Evolutionary conservation across 2,113 vertebrate genomes (phyloP).

Genomic region (Tor tambroides): DNA sequence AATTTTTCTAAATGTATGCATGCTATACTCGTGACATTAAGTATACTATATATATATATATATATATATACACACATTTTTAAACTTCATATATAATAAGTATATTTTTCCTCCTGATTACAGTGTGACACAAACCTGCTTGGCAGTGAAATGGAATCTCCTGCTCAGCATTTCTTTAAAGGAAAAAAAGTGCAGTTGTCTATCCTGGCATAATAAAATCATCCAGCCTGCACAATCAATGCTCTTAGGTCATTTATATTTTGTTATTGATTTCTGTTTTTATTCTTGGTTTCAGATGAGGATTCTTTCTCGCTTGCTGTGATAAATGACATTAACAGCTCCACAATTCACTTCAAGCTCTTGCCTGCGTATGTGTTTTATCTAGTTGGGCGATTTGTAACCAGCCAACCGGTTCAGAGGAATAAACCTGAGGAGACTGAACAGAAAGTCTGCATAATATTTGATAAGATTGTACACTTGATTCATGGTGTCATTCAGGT

Average conservation of each 20-base stretch:
- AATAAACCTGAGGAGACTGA: constrained; percentile 74
- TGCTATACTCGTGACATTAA: neutral
- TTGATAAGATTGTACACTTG: constrained; percentile 90
- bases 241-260: neutral
- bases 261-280: neutral
- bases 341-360: constrained; percentile 91
- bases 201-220: neutral
- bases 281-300: constrained; percentile 88
- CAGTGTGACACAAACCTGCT: constrained; percentile 53
- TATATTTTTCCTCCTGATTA: constrained; percentile 66
- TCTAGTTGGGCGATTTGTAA: constrained; percentile 82
- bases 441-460: constrained; percentile 77
- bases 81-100: too few relatives aligned
- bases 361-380: constrained; percentile 90
- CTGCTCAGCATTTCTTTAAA: constrained; percentile 81
- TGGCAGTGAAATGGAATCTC: too few relatives aligned
- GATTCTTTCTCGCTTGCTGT: constrained; percentile 89
- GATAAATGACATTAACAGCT: constrained; percentile 92
- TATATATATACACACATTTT: too few relatives aligned
- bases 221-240: neutral
- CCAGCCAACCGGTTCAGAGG: too few relatives aligned
- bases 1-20: neutral
- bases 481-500: constrained; percentile 91
- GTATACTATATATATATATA: too few relatives aligned
- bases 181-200: constrained; percentile 25